A percentile compares a stretch with the other conserved stretches of the same genome.
Evolutionary conservation across 1,140 invertebrate species (phyloP).

Genomic region (Calosoma granatense): DNA sequence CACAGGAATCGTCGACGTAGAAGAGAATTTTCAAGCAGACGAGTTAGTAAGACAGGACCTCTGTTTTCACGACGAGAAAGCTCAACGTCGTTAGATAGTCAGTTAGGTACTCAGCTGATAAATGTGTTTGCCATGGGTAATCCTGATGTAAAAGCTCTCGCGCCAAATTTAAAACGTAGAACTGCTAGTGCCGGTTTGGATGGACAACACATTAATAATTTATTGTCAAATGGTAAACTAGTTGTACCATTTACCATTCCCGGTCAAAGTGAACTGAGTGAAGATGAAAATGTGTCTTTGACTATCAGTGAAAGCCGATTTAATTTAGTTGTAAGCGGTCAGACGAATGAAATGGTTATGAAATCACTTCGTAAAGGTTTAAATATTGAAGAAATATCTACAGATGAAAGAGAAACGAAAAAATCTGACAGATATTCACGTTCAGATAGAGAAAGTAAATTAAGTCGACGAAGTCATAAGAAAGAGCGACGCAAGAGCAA

Average conservation of each 20-base stretch:
- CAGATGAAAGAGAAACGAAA: slow-evolving; percentile 4
- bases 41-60: slow-evolving; percentile 37
- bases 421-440: slow-evolving; percentile 3
- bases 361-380: slow-evolving; percentile 35
- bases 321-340: slow-evolving; percentile 41
- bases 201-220: slow-evolving; percentile 39
- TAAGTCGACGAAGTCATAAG: background rate
- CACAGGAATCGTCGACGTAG: slow-evolving; percentile 29
- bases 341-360: slow-evolving; percentile 40
- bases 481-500: slow-evolving; percentile 19
- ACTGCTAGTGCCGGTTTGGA: slow-evolving; percentile 44
- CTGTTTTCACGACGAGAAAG: slow-evolving; percentile 51
- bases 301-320: slow-evolving; percentile 41
- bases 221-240: slow-evolving; percentile 42
- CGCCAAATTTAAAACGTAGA: slow-evolving; percentile 45
- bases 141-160: slow-evolving; percentile 35
- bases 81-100: slow-evolving; percentile 68
- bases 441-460: background rate
- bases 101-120: slow-evolving; percentile 50
- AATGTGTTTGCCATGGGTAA: slow-evolving; percentile 38
- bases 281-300: slow-evolving; percentile 42
- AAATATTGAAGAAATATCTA: slow-evolving; percentile 22
- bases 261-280: slow-evolving; percentile 38
- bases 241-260: slow-evolving; percentile 43
- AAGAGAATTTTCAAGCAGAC: slow-evolving; percentile 22